phyloP scores from a whole-genome alignment of 2,113 vertebrate species.

The Panurus biarmicus region DNA sequence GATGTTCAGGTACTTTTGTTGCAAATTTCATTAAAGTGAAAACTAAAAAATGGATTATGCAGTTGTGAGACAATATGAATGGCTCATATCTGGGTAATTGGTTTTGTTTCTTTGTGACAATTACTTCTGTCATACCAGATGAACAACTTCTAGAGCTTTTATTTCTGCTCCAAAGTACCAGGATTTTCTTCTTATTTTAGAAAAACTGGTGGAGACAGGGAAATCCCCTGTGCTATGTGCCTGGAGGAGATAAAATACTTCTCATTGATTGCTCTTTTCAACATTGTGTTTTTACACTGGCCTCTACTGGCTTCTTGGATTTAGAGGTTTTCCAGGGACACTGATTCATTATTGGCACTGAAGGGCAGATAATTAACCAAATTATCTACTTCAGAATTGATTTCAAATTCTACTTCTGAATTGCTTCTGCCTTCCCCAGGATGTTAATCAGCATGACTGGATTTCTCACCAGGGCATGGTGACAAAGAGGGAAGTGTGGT shows the following conservation, averaged over 20 bases:
- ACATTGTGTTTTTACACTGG: background rate
- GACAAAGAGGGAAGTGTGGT: background rate
- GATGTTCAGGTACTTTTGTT: slow-evolving; percentile 82
- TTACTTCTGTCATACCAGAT: background rate
- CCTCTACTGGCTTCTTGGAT: background rate
- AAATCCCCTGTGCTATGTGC: background rate
- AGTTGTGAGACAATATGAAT: background rate
- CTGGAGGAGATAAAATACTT: background rate
- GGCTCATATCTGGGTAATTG: background rate
- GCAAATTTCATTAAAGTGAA: background rate
- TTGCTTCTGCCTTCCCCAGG: background rate
- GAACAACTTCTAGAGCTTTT: background rate
- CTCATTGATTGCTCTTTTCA: background rate
- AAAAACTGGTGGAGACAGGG: background rate
- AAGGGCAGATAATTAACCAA: background rate
- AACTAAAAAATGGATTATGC: background rate
- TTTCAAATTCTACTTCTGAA: background rate
- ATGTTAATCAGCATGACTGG: background rate
- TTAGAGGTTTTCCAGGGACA: background rate
- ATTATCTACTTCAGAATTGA: background rate
- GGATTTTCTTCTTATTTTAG: background rate
- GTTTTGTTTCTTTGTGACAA: background rate
- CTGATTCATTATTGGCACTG: background rate
- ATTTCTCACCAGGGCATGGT: background rate
- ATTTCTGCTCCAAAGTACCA: background rate